These are phyloP conservation scores for Hydrolagus colliei DNA, from an alignment of 2,797 vertebrate species.

Conservation along the genomic window DNA sequence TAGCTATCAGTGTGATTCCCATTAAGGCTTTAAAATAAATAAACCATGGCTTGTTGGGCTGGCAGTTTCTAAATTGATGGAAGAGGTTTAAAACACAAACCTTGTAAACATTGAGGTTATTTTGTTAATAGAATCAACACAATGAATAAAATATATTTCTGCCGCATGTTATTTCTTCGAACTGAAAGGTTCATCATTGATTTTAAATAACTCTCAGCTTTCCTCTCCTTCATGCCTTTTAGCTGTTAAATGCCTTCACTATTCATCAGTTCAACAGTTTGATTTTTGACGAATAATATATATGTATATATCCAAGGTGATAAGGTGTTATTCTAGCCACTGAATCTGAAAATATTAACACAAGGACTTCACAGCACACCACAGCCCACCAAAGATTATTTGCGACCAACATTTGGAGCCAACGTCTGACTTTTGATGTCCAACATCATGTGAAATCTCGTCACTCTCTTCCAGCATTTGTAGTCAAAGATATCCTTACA, in stretches of 20 bases:
- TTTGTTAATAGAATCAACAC: no score
- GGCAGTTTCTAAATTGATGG: background rate
- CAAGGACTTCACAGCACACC: no score
- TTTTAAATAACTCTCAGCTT: background rate
- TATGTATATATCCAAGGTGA: background rate
- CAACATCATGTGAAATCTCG: no score
- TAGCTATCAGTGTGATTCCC: background rate
- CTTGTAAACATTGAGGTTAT: background rate
- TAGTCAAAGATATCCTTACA: no score
- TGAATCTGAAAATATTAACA: no score
- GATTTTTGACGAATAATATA: no score
- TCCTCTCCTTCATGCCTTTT: background rate
- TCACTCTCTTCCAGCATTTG: no score
- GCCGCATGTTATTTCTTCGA: background rate
- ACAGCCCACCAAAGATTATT: no score
- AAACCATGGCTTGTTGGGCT: background rate
- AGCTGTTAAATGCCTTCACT: background rate
- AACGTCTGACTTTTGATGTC: no score
- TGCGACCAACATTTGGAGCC: no score
- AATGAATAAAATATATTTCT: background rate
- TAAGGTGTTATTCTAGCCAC: no score
- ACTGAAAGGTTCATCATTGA: background rate
- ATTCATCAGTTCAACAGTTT: background rate
- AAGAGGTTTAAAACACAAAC: background rate
- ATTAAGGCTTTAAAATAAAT: background rate